Percentiles rank a stretch among this genome's conserved stretches.
phyloP scores from a whole-genome alignment of 2,888 invertebrate species.

The Automeris io region DNA sequence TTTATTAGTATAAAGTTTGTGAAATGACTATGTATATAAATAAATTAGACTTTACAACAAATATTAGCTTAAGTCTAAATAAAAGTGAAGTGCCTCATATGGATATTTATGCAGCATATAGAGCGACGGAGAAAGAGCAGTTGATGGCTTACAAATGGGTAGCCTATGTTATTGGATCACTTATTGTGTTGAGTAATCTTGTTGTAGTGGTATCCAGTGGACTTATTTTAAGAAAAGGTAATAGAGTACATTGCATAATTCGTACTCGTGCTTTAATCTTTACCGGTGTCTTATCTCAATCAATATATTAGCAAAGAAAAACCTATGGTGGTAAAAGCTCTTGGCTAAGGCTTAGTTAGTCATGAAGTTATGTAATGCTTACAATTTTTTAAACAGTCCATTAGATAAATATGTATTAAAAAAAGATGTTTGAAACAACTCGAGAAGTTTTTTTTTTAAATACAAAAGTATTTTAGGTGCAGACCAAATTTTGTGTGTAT shows the following conservation, averaged over 20 bases:
- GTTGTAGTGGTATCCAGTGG: constrained; percentile 82
- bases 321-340: too few species aligned
- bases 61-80: constrained; percentile 36
- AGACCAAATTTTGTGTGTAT: too few species aligned
- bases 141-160: constrained; percentile 69
- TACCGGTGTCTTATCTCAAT: too few species aligned
- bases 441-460: too few species aligned
- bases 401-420: too few species aligned
- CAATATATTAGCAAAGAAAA: too few species aligned
- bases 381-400: too few species aligned
- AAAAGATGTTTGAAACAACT: too few species aligned
- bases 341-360: too few species aligned
- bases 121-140: constrained; percentile 49
- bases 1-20: neutral
- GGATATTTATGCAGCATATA: constrained; percentile 44
- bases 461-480: too few species aligned
- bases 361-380: too few species aligned
- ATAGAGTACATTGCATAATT: constrained; percentile 12
- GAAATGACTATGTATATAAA: constrained; percentile 22
- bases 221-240: constrained; percentile 79
- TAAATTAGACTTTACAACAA: constrained; percentile 20
- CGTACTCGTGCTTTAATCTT: too few species aligned
- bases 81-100: constrained; percentile 44
- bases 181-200: constrained; percentile 77
- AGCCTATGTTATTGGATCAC: constrained; percentile 71